These are phyloP conservation scores for Hemicrepidius hirtus DNA, from an alignment of 2,888 invertebrate genomes.

Conservation along the genomic window DNA sequence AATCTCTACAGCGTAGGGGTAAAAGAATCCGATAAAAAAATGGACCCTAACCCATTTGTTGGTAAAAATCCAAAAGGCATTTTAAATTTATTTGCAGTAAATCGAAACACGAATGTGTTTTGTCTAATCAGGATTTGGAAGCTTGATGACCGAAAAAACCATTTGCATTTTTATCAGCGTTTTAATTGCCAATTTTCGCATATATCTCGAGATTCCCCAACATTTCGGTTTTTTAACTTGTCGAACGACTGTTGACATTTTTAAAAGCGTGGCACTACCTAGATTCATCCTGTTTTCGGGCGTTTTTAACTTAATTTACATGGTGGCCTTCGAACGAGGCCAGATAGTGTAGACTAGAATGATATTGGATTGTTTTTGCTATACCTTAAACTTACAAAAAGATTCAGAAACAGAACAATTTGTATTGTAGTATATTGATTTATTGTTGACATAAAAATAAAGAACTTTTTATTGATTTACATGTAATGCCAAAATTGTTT, in stretches of 20 bases:
- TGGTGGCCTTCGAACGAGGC: constrained; percentile 41
- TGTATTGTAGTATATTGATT: neutral
- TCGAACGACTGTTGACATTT: constrained; percentile 35
- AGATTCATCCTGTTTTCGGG: constrained; percentile 29
- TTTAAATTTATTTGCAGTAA: neutral
- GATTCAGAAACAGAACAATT: neutral
- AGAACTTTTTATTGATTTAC: no score
- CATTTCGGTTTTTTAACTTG: constrained; percentile 28
- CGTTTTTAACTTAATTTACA: constrained; percentile 30
- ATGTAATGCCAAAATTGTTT: neutral
- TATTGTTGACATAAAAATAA: constrained; percentile 5
- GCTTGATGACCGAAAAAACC: constrained; percentile 23
- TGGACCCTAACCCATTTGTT: neutral
- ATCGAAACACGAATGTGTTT: neutral
- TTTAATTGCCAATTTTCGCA: constrained; percentile 25
- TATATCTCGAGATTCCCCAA: constrained; percentile 24
- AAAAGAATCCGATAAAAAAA: no score
- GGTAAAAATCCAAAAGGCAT: neutral
- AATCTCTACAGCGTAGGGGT: no score
- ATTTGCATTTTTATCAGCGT: constrained; percentile 25
- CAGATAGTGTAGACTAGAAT: constrained; percentile 31
- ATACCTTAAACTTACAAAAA: neutral
- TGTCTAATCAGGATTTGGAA: constrained; percentile 11
- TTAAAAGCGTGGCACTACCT: constrained; percentile 24
- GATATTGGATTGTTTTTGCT: neutral